Conservation (phyloP, 2,888 invertebrate species). For the Campoplex nolae region DNA sequence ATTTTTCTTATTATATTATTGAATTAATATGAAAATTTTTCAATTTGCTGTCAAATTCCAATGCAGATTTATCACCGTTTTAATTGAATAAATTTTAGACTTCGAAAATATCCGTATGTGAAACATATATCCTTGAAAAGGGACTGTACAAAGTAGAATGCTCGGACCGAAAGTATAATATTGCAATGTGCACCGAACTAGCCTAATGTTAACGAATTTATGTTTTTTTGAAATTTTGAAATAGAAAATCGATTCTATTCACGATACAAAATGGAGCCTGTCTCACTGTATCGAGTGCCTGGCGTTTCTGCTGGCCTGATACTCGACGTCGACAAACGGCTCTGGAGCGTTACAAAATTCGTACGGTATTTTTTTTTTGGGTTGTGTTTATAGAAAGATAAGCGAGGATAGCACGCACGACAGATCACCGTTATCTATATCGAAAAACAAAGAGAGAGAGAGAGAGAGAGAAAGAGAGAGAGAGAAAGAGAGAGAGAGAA, state of each 20-base stretch:
- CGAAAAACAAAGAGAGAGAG: background rate
- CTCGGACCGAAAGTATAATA: background rate
- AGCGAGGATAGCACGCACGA: constrained; percentile 1
- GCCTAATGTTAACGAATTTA: background rate
- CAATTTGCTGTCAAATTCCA: background rate
- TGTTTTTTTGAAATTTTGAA: background rate
- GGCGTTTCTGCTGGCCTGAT: constrained; percentile 63
- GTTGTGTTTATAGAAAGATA: constrained; percentile 32
- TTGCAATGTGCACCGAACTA: background rate
- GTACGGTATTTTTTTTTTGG: constrained; percentile 38
- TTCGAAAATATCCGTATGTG: background rate
- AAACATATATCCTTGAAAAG: background rate
- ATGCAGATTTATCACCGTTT: background rate
- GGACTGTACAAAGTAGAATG: background rate
- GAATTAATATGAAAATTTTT: background rate
- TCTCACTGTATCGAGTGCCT: background rate
- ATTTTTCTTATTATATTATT: background rate
- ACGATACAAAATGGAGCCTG: background rate
- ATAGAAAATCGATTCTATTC: constrained; percentile 1
- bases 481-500: too few relatives aligned
- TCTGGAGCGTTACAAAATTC: constrained; percentile 69
- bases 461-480: background rate
- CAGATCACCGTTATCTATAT: constrained; percentile 47
- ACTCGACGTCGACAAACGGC: constrained; percentile 67
- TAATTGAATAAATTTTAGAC: background rate